Base-by-base conservation (phyloP, 2,797 vertebrate genomes). In the Semaprochilodus insignis region DNA sequence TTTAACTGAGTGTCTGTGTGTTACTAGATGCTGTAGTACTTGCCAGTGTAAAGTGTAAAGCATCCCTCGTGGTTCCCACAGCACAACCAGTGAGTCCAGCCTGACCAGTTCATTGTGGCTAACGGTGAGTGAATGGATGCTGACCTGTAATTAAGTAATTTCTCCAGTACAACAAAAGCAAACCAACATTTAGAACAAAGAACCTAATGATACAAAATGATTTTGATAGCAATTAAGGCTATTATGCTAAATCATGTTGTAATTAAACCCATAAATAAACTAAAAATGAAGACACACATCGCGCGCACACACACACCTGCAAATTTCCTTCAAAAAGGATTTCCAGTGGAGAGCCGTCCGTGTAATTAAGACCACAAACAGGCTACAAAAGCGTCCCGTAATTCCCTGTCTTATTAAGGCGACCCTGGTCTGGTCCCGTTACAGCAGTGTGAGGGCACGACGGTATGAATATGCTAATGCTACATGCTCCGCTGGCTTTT, bases 401-500 rank as follows among this genome's bases (percentile, higher is more conserved):
- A 72, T 27, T 55, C 71, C 71, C 48, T 27, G 57, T 55, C 54
- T 57, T 34, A 34, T 67, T 67, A 69, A 31, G 8, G 44, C n/a
- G 23, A 44, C 54, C 40, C 40, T 71, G 78, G 31, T 40, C 40
- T 71, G 78, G 31, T 67, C 54, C 72, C 11, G 4, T 11, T 27
- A 1, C 77, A 54, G 72, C 27, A 31, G 72, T 62, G 71, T 40
- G 77, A 27, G 55, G 44, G 16, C 34, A 72, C 60, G 40, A 15
- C 1, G 54, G 25, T 34, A 54, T 70, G 70, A 71, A 86, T 83
- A 81, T 86, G 74, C 25, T 83, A 78, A 78, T 83, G 27, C 44
- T 70, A 6, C 70, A 57, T 62, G 73, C 73, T 73, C 66, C 54
- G 34, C 65, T 21, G n/a, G 36, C 27, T 52, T 31, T 17, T 57